phyloP scores from a whole-genome alignment of 2,113 vertebrate species.

The Notothenia rossii region DNA sequence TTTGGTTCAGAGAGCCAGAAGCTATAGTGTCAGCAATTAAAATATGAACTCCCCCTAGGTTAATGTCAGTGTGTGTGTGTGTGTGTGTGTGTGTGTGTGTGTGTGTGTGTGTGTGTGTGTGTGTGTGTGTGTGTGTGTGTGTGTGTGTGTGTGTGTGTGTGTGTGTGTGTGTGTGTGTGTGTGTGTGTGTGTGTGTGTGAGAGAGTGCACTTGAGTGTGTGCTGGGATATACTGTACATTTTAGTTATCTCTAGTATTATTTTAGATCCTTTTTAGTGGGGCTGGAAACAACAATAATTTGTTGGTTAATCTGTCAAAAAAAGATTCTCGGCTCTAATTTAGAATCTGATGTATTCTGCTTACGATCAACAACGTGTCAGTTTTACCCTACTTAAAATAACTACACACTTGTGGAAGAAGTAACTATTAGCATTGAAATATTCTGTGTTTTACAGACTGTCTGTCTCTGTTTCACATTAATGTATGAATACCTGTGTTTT shows the following conservation, averaged over 20 bases:
- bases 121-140: constrained; percentile 22
- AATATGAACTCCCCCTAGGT: constrained; percentile 66
- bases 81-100: background rate
- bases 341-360: background rate
- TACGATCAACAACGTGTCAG: background rate
- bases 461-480: background rate
- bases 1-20: constrained; percentile 77
- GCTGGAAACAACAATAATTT: too few relatives aligned
- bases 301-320: too few relatives aligned
- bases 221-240: constrained; percentile 24
- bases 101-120: constrained; percentile 4
- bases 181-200: background rate
- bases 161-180: too few relatives aligned
- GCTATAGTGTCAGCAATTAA: constrained; percentile 84
- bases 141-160: background rate
- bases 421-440: background rate
- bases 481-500: background rate
- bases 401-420: background rate
- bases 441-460: background rate
- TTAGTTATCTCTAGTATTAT: constrained; percentile 6
- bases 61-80: constrained; percentile 53
- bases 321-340: too few relatives aligned
- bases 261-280: background rate
- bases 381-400: background rate
- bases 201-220: background rate